Percentiles rank a stretch among this genome's conserved stretches.
Conservation (phyloP, 2,113 vertebrate genomes). For the Empidonax alnorum region DNA sequence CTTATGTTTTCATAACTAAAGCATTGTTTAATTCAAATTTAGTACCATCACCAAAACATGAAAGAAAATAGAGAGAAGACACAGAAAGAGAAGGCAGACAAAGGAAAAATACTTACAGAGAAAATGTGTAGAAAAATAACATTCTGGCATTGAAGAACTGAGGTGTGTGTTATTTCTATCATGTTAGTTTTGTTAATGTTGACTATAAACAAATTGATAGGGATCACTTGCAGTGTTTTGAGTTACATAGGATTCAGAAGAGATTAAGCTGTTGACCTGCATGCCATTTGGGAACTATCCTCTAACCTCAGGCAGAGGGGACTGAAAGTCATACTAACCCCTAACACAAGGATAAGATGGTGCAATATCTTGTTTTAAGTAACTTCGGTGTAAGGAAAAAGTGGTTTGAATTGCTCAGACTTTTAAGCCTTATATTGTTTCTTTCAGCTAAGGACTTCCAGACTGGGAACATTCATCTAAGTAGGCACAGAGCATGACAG, state of each 20-base stretch:
- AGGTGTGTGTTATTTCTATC: background rate
- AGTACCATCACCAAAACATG: background rate
- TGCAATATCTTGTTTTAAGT: background rate
- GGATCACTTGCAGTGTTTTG: background rate
- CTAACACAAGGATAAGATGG: background rate
- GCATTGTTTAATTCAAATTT: background rate
- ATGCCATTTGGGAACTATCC: background rate
- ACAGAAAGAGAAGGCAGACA: background rate
- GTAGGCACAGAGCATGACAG: background rate
- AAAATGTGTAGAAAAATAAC: background rate
- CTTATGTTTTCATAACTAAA: background rate
- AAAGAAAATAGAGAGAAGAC: background rate
- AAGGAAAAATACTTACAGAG: background rate
- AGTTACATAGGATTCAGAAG: background rate
- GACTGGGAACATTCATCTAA: background rate
- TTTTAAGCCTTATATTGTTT: background rate
- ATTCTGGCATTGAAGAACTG: background rate
- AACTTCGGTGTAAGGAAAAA: background rate
- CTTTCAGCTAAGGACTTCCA: background rate
- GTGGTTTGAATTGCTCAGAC: background rate
- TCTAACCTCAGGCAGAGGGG: background rate
- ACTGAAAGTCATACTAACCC: background rate
- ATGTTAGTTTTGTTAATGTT: background rate
- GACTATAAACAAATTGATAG: background rate
- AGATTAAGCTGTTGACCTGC: background rate